Conservation (phyloP, 2,797 vertebrate genomes). For the Amniataba percoides region DNA sequence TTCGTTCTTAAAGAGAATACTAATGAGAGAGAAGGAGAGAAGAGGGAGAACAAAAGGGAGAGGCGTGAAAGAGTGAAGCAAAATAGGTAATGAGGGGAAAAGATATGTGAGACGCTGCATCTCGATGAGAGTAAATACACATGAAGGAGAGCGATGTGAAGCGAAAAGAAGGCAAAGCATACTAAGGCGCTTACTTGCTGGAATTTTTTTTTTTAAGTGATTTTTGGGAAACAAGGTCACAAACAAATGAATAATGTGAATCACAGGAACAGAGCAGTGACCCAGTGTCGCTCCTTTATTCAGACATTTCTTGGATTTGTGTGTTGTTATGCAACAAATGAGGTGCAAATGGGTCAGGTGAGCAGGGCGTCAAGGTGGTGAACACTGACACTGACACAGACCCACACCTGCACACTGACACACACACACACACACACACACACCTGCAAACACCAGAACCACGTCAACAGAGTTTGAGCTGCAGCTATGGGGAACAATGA, state of each 20-base stretch:
- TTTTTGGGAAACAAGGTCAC: conserved; percentile 50
- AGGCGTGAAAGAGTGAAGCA: conserved; percentile 45
- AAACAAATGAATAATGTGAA: conserved; percentile 54
- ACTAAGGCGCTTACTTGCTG: neutral
- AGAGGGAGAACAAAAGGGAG: conserved; percentile 51
- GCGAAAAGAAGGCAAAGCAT: neutral
- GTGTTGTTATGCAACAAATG: conserved; percentile 28
- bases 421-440: conserved; percentile 1
- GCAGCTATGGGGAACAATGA: conserved; percentile 76
- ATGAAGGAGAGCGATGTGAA: conserved; percentile 40
- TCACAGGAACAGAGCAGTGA: conserved; percentile 36
- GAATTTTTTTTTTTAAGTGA: conserved; percentile 41
- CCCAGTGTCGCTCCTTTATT: conserved; percentile 10
- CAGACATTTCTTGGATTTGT: conserved; percentile 1
- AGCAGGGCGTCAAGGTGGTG: conserved; percentile 6
- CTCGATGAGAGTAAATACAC: conserved; percentile 55
- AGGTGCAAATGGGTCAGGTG: conserved; percentile 25
- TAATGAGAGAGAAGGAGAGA: conserved; percentile 29
- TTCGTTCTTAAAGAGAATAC: conserved; percentile 22
- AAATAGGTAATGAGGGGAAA: conserved; percentile 62
- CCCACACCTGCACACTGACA: neutral
- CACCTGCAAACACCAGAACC: conserved; percentile 10
- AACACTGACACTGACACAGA: neutral
- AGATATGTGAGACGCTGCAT: conserved; percentile 59
- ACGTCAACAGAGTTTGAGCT: conserved; percentile 22